Evolutionary conservation across 2,797 vertebrate species (phyloP).

Genomic region (Sparus aurata): DNA sequence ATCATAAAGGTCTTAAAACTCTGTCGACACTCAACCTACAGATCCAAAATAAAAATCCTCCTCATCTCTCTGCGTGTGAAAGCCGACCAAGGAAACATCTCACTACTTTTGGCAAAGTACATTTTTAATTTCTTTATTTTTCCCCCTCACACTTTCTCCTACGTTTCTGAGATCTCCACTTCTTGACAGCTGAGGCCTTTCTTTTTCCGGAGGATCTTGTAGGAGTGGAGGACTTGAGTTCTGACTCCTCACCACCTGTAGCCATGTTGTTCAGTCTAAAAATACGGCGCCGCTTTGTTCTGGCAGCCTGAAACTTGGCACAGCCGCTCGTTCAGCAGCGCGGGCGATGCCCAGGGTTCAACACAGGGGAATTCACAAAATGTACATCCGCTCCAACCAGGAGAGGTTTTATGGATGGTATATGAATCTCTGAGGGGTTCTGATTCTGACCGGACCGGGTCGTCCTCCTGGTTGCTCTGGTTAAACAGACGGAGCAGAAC

Average conservation of each 20-base stretch:
- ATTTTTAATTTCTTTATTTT: conserved; percentile 60
- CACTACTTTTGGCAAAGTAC: conserved; percentile 64
- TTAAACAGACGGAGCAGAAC: conserved; percentile 18
- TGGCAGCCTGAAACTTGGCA: conserved; percentile 73
- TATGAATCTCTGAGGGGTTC: conserved; percentile 30
- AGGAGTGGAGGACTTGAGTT: conserved; percentile 70
- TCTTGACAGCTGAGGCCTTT: conserved; percentile 66
- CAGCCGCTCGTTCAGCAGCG: conserved; percentile 42
- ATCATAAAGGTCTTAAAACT: conserved; percentile 53
- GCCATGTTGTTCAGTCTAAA: conserved; percentile 69
- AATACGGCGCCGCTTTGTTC: conserved; percentile 70
- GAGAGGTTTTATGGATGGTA: conserved; percentile 36
- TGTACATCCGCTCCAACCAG: conserved; percentile 42
- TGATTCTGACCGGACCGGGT: conserved; percentile 29
- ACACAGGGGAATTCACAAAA: conserved; percentile 53
- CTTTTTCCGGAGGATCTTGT: conserved; percentile 76
- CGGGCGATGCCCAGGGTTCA: conserved; percentile 63
- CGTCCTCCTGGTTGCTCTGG: conserved; percentile 25
- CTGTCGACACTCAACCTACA: conserved; percentile 53
- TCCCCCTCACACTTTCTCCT: conserved; percentile 42
- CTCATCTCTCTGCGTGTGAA: conserved; percentile 13
- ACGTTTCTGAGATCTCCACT: conserved; percentile 54
- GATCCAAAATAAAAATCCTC: conserved; percentile 7
- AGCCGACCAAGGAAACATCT: conserved; percentile 44
- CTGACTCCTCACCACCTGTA: conserved; percentile 79